These are phyloP conservation scores for Phalacrocorax pelagicus DNA, from an alignment of 2,113 vertebrate genomes.

Conservation along the genomic window DNA sequence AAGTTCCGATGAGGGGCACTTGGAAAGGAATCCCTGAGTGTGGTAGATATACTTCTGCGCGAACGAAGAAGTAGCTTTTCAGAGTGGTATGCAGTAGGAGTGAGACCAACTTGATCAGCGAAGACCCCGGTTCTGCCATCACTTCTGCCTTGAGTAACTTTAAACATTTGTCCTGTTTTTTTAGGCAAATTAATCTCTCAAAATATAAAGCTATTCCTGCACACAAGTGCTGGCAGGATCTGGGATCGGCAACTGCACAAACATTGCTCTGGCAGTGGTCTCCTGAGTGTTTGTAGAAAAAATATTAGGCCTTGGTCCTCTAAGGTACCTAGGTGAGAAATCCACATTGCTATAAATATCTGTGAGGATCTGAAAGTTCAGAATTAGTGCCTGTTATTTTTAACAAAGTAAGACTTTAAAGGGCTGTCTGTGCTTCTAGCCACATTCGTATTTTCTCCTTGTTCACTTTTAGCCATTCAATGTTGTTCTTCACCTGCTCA, in stretches of 20 bases:
- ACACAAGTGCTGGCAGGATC: neutral
- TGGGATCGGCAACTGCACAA: neutral
- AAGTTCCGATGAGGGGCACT: slow-evolving; percentile 36
- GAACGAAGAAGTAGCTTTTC: slow-evolving; percentile 48
- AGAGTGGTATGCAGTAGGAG: neutral
- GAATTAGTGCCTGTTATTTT: neutral
- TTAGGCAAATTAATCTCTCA: neutral
- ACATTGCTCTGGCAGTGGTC: neutral
- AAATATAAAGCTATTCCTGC: neutral
- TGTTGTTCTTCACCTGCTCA: slow-evolving; percentile 90
- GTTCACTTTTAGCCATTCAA: slow-evolving; percentile 84
- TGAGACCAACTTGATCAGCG: neutral
- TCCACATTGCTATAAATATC: neutral
- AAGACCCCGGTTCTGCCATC: neutral
- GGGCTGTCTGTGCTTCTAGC: slow-evolving; percentile 27
- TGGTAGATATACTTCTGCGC: neutral
- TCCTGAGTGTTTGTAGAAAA: neutral
- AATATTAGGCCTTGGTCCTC: neutral
- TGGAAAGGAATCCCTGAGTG: slow-evolving; percentile 73
- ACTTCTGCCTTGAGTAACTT: neutral
- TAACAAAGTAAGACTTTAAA: neutral
- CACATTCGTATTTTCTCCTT: slow-evolving; percentile 76
- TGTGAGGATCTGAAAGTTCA: neutral
- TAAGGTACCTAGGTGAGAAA: neutral
- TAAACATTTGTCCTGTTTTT: neutral